These are phyloP conservation scores for Rhamphomyia laevipes DNA, from an alignment of 2,888 invertebrate species.

Conservation along the genomic window DNA sequence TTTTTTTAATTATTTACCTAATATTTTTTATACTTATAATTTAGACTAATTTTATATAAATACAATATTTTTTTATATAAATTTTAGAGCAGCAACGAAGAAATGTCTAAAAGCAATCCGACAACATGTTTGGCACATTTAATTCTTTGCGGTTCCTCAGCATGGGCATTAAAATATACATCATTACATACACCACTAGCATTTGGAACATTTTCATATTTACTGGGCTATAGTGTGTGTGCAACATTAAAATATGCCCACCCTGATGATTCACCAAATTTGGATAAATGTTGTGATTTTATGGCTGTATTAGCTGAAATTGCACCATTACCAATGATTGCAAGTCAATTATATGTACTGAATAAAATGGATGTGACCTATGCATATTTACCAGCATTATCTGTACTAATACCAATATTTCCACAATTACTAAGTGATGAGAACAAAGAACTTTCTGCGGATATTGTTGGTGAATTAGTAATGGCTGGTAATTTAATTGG, in stretches of 20 bases:
- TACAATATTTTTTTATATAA: background rate
- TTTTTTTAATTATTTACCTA: too few relatives aligned
- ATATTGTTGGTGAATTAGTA: too few relatives aligned
- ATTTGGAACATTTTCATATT: constrained; percentile 14
- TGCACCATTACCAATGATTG: constrained; percentile 14
- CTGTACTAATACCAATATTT: too few relatives aligned
- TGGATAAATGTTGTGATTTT: constrained; percentile 7
- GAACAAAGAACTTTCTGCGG: too few relatives aligned
- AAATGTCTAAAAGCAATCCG: constrained; percentile 4
- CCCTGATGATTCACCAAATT: constrained; percentile 6
- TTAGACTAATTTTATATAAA: background rate
- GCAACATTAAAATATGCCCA: constrained; percentile 15
- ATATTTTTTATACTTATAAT: too few relatives aligned
- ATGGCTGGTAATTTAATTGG: too few relatives aligned
- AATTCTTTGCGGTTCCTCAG: constrained; percentile 16
- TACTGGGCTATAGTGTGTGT: constrained; percentile 16
- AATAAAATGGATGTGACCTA: constrained; percentile 2
- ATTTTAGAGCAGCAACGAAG: background rate
- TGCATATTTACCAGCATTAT: constrained; percentile 1
- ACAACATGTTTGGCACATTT: constrained; percentile 16
- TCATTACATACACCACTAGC: constrained; percentile 7
- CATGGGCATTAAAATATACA: constrained; percentile 15
- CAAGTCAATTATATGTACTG: constrained; percentile 13
- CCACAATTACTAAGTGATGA: too few relatives aligned
- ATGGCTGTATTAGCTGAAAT: constrained; percentile 14